Conservation (phyloP, 2,113 vertebrate species). For the Cathartes aura region DNA sequence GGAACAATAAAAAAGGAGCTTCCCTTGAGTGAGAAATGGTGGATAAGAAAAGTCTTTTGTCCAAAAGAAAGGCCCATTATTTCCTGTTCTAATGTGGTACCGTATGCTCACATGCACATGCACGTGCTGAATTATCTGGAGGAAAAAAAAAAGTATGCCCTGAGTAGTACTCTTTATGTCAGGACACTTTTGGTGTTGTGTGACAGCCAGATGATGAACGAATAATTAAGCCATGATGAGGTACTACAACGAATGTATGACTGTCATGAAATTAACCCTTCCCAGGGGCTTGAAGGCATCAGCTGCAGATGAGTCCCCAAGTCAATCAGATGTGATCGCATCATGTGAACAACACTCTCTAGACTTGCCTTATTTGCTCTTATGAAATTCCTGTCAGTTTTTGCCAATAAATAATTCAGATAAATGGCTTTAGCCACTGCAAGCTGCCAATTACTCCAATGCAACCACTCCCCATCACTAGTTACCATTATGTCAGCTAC, state of each 20-base stretch:
- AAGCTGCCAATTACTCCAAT: slow-evolving; percentile 45
- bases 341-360: slow-evolving; percentile 44
- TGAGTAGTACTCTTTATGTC: background rate
- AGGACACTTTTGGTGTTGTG: background rate
- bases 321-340: slow-evolving; percentile 50
- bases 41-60: background rate
- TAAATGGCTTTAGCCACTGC: slow-evolving; percentile 56
- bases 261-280: slow-evolving; percentile 41
- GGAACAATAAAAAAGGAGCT: background rate
- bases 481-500: slow-evolving; percentile 34
- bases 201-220: slow-evolving; percentile 1
- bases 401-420: slow-evolving; percentile 72
- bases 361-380: slow-evolving; percentile 51
- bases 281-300: slow-evolving; percentile 53
- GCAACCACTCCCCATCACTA: slow-evolving; percentile 41
- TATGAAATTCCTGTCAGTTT: slow-evolving; percentile 63
- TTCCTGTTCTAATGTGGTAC: background rate
- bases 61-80: background rate
- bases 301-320: slow-evolving; percentile 54
- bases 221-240: slow-evolving; percentile 45
- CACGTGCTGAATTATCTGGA: background rate
- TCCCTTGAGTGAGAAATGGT: background rate
- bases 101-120: background rate
- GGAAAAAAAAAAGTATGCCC: background rate
- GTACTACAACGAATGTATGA: background rate